These are phyloP conservation scores for Venturia canescens DNA, from an alignment of 1,140 invertebrate species.

Conservation along the genomic window DNA sequence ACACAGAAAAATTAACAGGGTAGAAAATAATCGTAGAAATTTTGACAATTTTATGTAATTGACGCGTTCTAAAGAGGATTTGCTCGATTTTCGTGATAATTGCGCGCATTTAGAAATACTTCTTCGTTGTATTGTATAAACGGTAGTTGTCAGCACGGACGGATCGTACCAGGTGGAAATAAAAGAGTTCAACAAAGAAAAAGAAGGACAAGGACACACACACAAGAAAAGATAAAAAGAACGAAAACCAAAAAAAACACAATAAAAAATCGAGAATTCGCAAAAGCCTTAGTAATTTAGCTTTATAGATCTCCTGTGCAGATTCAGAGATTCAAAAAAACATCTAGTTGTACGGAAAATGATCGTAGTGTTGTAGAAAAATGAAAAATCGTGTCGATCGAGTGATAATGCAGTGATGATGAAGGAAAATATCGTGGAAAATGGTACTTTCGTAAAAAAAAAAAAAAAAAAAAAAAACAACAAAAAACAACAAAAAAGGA, in stretches of 20 bases:
- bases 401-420: too few relatives aligned
- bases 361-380: too few relatives aligned
- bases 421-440: too few relatives aligned
- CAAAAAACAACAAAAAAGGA: too few relatives aligned
- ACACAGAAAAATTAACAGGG: not conserved
- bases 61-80: not conserved
- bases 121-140: constrained; percentile 34
- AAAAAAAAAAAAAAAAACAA: too few relatives aligned
- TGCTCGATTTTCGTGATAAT: constrained; percentile 42
- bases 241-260: too few relatives aligned
- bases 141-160: constrained; percentile 32
- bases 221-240: not conserved
- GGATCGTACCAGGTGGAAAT: constrained; percentile 41
- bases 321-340: constrained; percentile 6
- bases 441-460: too few relatives aligned
- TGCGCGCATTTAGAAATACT: constrained; percentile 9
- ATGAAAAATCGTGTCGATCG: not conserved
- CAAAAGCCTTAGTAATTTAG: too few relatives aligned
- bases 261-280: too few relatives aligned
- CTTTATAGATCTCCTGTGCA: constrained; percentile 17
- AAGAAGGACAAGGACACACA: not conserved
- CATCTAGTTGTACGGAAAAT: not conserved
- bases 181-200: not conserved
- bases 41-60: not conserved
- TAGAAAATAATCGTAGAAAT: not conserved